A percentile compares a stretch with the other conserved stretches of the same genome.
Conservation (phyloP, 2,113 vertebrate species). For the Corythornis madagascariensis region DNA sequence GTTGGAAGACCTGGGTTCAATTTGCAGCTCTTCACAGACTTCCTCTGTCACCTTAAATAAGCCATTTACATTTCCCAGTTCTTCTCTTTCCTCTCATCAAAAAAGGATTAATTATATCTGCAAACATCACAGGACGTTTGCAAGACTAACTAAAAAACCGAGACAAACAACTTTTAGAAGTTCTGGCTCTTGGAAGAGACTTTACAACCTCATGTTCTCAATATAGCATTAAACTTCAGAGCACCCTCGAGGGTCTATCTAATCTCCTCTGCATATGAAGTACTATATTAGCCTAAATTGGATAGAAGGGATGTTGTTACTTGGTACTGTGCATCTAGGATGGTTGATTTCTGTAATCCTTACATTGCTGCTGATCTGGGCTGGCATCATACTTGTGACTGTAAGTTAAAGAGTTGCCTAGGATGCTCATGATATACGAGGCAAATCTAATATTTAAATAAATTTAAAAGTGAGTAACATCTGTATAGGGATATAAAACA, state of each 20-base stretch:
- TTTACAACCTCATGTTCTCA: constrained; percentile 3
- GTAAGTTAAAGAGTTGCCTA: background rate
- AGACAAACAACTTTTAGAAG: background rate
- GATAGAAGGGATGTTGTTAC: background rate
- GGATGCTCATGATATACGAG: background rate
- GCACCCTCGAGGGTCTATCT: background rate
- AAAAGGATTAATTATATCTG: background rate
- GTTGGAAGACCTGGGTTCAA: constrained; percentile 59
- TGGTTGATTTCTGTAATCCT: background rate
- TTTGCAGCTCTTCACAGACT: constrained; percentile 50
- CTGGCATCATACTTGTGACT: background rate
- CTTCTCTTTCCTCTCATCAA: constrained; percentile 30
- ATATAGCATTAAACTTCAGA: constrained; percentile 3
- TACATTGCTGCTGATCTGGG: background rate
- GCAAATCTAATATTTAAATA: background rate
- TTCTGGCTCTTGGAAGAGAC: constrained; percentile 4
- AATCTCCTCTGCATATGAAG: background rate
- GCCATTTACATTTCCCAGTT: constrained; percentile 37
- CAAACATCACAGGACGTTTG: background rate
- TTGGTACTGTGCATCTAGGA: background rate
- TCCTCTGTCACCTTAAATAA: constrained; percentile 59
- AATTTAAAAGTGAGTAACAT: background rate
- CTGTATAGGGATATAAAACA: background rate
- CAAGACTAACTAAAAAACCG: background rate
- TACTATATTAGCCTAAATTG: background rate